Evolutionary conservation across 1,140 invertebrate genomes (phyloP), one percentile per base, ranked within the genome.

Genomic region (Hetaerina americana): DNA sequence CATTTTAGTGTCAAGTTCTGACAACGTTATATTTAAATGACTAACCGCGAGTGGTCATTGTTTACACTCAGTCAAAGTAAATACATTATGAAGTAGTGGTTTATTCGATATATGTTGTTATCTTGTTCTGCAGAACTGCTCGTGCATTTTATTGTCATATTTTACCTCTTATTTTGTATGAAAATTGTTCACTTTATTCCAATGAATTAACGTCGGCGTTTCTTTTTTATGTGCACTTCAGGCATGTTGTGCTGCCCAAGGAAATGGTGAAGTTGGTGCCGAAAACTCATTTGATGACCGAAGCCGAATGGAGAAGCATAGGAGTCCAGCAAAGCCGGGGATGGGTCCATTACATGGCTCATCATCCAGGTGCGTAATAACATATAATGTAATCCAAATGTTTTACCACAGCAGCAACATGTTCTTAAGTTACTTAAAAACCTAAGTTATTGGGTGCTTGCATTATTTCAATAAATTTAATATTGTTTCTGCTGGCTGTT

Each of bases 271-370:
- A 94, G 79, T 79, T 90, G 70, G 89, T 97, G 12, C 95, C 95
- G 0, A 94, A 91, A 82, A 92, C 91, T 75, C 93, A 94, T 82
- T 82, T 97, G 66, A 94, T 98, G 90, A 86, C 90, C 1, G 95
- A 98, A 82, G 82, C 86, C 27, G 95, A 98, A 84, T 97, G 95
- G 96, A 86, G 95, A 80, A 84, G 88, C 73, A 88, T 97, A 76
- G 95, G 95, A 12, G 92, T 98, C 1, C 93, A 96, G 81, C 95
- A 97, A 80, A 95, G 92, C 80, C 89, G 90, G 76, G 95, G 95
- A 57, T 97, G 95, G 95, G 85, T 95, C 6, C 94, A 97, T 82
- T 98, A 96, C 76, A 96, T 97, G 93, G 90, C 88, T 73, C 95
- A 97, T 82, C 85, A 90, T 77, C 95, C 95, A 82, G 94, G 91